Evolutionary conservation across 2,888 invertebrate species (phyloP), one percentile per base, ranked within the genome.

Genomic region (Ferdinandea cuprea): DNA sequence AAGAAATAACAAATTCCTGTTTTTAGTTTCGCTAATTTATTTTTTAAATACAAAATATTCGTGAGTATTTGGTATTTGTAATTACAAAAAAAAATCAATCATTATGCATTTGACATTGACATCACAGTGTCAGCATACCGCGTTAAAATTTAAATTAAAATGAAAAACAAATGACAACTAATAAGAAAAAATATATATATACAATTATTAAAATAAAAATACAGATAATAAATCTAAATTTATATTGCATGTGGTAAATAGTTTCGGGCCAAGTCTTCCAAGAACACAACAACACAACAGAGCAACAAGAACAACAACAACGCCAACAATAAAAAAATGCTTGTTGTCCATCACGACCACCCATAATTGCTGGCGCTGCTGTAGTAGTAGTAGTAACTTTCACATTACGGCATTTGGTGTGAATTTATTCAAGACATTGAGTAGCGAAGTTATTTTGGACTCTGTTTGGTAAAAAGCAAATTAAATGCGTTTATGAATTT

Each of bases 381-480:
- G 85, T 61, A 46, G 73, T 59, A 58, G 73, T 59, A 58, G 78
- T 74, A 79, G 73, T 84, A 84, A 84, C 74, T 84, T 84, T 84
- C 84, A 84, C 79, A 84, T 84, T 84, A 84, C 84, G 78, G 84
- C 84, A 74, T 84, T 84, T 74, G 84, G 79, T 78, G 91, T 89
- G 65, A 89, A 89, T 86, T 89, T 90, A 54, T 89, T 89, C 81
- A 90, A 86, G 89, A 90, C 89, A 86, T 89, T 90, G 88, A 90
- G 88, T 44, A 90, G 87, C 87, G 90, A 88, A 87, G 89, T 87
- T 88, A 89, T 88, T 87, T 89, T 90, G 87, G 90, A 88, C 89
- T 90, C 90, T 90, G 90, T 87, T 87, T 86, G 86, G 89, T 89
- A 90, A 90, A 89, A 90, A 90, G 89, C 91, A 87, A 87, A 90